Evolutionary conservation across 2,113 vertebrate genomes (phyloP).

Genomic region (Chamaetylas fuelleborni): DNA sequence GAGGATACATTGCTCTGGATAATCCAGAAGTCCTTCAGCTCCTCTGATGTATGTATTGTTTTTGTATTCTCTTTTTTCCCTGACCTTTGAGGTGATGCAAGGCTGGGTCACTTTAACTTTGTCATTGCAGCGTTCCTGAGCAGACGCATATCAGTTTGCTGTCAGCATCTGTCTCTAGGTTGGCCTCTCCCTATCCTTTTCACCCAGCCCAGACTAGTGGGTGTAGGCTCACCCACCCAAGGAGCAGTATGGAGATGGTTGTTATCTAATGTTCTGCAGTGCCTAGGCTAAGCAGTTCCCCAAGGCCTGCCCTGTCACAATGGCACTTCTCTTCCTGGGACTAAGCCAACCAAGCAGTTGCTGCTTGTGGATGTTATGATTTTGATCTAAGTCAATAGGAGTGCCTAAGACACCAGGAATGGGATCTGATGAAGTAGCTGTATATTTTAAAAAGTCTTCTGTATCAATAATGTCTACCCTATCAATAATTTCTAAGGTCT

Average conservation of each 20-base stretch:
- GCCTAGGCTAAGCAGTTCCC: neutral
- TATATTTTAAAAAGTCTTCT: neutral
- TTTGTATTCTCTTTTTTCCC: neutral
- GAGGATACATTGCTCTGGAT: neutral
- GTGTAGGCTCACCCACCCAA: neutral
- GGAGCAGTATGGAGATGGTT: neutral
- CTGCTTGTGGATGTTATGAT: neutral
- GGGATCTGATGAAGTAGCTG: neutral
- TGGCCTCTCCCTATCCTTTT: neutral
- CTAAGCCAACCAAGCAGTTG: neutral
- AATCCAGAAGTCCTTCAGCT: neutral
- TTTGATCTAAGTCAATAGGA: neutral
- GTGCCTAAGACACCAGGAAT: neutral
- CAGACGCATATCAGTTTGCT: rapidly evolving
- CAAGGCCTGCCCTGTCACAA: neutral
- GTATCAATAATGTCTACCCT: neutral
- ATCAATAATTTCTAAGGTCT: neutral
- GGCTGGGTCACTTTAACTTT: neutral
- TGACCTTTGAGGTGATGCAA: neutral
- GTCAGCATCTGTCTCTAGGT: neutral
- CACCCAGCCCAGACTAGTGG: neutral
- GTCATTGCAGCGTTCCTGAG: neutral
- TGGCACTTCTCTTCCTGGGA: neutral
- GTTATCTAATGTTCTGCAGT: constrained; percentile 29
- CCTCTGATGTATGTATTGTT: neutral